Base-by-base conservation (phyloP, 1,140 invertebrate genomes). In the Neotoxoptera formosana region DNA sequence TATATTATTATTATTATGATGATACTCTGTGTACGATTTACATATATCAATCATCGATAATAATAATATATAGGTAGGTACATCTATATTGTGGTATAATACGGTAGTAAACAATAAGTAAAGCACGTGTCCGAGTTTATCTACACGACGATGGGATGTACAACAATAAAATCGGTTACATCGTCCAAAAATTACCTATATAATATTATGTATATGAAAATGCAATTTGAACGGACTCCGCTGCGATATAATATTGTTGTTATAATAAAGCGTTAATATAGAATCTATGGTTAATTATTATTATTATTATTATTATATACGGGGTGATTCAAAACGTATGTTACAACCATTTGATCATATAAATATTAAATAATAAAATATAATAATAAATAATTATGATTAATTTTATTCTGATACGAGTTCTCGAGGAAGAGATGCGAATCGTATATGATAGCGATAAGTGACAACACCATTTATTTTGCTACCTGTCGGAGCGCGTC, bases 101-200 rank as follows among this genome's bases (percentile, higher is more conserved):
- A 17, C 4, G 14, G 2, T 76, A 76, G 60, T n/a, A 34, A 17
- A 20, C 30, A 67, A 17, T n/a, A n/a, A 67, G n/a, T 47, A 47
- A n/a, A 51, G 47, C 86, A 87, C 47, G 47, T 51, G 1, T 87
- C 30, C 4, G 45, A 48, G 45, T 87, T 20, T n/a, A 47, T 11
- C 23, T 21, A 25, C n/a, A n/a, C n/a, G n/a, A n/a, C 4, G 41
- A 41, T 6, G 41, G 25, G 11, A 34, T 47, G 84, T 47, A 88
- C 11, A 88, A 88, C 86, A 51, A 88, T 76, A 76, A n/a, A 76
- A 76, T 88, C 34, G 86, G 86, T 88, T 88, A 51, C 86, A 34
- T 51, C 86, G 34, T 51, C 2, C 87, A 20, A 89, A 88, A 53
- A 53, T 89, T 25, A 53, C 48, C 48, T 89, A 6, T 25, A 36